A percentile compares a stretch with the other conserved stretches of the same genome.
These are phyloP conservation scores for Berghia stephanieae DNA, from an alignment of 1,140 invertebrate genomes.

Conservation along the genomic window DNA sequence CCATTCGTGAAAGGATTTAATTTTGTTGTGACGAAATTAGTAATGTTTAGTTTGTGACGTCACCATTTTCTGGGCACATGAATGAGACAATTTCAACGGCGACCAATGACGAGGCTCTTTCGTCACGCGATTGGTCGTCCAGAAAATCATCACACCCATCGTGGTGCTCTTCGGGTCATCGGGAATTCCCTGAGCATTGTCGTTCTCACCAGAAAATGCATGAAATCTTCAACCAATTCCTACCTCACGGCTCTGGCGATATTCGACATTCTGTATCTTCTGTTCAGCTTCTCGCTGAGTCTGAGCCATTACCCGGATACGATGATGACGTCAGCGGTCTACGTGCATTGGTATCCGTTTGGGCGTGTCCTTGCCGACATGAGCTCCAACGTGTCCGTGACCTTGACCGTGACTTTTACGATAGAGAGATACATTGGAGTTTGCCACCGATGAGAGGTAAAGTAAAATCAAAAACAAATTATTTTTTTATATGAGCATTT, in stretches of 20 bases:
- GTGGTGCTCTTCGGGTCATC: constrained; percentile 85
- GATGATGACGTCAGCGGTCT: constrained; percentile 72
- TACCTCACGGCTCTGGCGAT: constrained; percentile 87
- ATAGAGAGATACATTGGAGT: constrained; percentile 82
- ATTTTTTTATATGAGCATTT: too few relatives aligned
- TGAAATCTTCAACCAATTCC: constrained; percentile 92
- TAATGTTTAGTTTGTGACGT: neutral
- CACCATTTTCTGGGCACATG: neutral
- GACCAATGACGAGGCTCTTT: constrained; percentile 14
- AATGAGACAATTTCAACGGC: neutral
- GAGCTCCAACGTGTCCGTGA: constrained; percentile 75
- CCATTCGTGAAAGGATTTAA: too few relatives aligned
- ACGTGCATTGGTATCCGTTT: constrained; percentile 61
- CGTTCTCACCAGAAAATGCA: constrained; percentile 85
- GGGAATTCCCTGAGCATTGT: constrained; percentile 89
- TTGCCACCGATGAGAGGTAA: constrained; percentile 79
- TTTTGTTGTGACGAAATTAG: too few relatives aligned
- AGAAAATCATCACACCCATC: constrained; percentile 71
- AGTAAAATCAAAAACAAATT: too few relatives aligned
- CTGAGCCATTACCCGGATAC: constrained; percentile 70
- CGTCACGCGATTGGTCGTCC: constrained; percentile 26
- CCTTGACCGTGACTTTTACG: constrained; percentile 81
- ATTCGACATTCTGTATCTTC: constrained; percentile 82
- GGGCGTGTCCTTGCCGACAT: constrained; percentile 74
- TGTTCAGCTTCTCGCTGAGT: constrained; percentile 70